Evolutionary conservation across 2,113 vertebrate genomes (phyloP).

Genomic region (Microcebus griseorufus): DNA sequence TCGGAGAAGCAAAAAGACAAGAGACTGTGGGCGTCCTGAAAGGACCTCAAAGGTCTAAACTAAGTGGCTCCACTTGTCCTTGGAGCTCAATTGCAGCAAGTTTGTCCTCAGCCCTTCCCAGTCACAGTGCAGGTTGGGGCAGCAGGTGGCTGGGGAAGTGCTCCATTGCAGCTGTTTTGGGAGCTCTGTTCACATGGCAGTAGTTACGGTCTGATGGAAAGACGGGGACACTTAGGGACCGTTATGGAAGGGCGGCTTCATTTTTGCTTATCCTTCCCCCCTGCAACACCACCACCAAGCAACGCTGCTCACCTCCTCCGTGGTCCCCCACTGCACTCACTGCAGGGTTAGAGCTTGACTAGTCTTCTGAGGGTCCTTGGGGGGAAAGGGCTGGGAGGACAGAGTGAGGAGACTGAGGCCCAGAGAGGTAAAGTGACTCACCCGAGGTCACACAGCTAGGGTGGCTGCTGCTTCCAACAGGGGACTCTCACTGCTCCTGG

Average conservation of each 20-base stretch:
- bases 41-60: not conserved
- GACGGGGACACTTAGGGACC: not conserved
- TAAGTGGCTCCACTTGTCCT: not conserved
- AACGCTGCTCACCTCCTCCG: not conserved
- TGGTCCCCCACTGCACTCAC: fast-evolving
- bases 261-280: not conserved
- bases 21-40: not conserved
- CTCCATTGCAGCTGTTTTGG: not conserved
- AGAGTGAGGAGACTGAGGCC: not conserved
- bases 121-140: not conserved
- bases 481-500: not conserved
- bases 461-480: not conserved
- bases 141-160: not conserved
- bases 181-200: not conserved
- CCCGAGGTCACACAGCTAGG: not conserved
- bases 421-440: not conserved
- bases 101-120: fast-evolving
- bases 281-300: not conserved
- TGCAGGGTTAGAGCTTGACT: not conserved
- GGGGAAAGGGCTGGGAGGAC: not conserved
- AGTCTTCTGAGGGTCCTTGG: not conserved
- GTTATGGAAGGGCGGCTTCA: not conserved
- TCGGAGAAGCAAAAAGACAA: not conserved
- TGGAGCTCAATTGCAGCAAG: not conserved
- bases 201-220: not conserved